These are phyloP conservation scores for Euspilapteryx auroguttella DNA, from an alignment of 2,888 invertebrate species.

Conservation along the genomic window DNA sequence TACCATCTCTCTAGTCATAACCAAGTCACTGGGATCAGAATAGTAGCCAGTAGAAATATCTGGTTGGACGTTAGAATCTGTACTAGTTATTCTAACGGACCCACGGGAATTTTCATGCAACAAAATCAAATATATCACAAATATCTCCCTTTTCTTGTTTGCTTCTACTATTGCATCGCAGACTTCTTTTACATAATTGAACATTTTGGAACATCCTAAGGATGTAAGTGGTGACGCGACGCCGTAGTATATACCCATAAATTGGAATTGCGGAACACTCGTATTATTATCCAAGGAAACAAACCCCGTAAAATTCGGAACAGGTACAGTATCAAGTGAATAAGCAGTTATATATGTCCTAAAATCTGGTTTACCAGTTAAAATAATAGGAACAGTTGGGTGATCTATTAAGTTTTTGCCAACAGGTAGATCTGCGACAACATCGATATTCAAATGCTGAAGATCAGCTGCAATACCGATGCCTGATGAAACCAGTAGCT, in stretches of 20 bases:
- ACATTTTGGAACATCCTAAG: neutral
- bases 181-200: neutral
- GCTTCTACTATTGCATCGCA: neutral
- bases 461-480: neutral
- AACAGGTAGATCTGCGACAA: constrained; percentile 1
- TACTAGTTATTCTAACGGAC: neutral
- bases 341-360: no score
- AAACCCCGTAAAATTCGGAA: no score
- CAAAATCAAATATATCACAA: neutral
- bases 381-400: neutral
- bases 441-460: neutral
- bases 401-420: constrained; percentile 1
- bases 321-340: no score
- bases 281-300: no score
- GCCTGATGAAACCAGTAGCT: constrained; percentile 1
- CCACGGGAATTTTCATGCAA: neutral
- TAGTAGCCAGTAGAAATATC: neutral
- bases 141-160: neutral
- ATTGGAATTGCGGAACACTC: no score
- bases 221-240: neutral
- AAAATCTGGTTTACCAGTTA: neutral
- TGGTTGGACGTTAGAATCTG: neutral
- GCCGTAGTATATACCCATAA: no score
- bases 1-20: neutral
- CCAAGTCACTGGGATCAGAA: neutral